Evolutionary conservation across 2,113 vertebrate species (phyloP), one percentile per base, ranked within the genome.

Genomic region (Lycocorax pyrrhopterus): DNA sequence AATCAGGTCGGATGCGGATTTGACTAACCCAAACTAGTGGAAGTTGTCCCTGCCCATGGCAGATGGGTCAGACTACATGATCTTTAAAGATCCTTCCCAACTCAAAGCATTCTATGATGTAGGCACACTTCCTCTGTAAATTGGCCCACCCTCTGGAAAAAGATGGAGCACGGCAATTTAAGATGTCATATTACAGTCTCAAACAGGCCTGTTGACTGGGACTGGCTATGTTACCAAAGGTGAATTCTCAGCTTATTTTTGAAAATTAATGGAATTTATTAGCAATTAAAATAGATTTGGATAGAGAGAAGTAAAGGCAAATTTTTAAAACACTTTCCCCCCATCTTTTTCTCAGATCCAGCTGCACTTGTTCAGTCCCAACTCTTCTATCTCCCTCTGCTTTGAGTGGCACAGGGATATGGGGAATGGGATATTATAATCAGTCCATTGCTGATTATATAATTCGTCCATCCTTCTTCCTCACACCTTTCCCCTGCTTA

Each of bases 361-460:
- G 1, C 13, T 87, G 22, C 6, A 8, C 3, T 56, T 63, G 10
- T 71, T 39, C 33, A n/a, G 39, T 58, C 19, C 20, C 25, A 73
- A 2, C 6, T 53, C 16, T 18, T 49, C 23, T 39, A 32, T 12
- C 5, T 22, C 6, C 14, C 6, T 2, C 19, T 21, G 2, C 22
- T 37, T 64, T 23, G 49, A 39, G 20, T 2, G 1, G 8, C 16
- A 56, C 6, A 49, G 11, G 8, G 16, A 69, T 6, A 59, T 25
- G 4, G 6, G 14, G 30, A 64, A 58, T 27, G 4, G 5, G 9
- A 5, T 2, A 4, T 12, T 1, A 1, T 2, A 3, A 18, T 29
- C 39, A 39, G 20, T 55, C 12, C 10, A 20, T 53, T 39, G 22
- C 25, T 39, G 39, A 39, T 39, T 39, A 39, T 39, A 39, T 39